These are phyloP conservation scores for Sorex araneus DNA, from an alignment of 2,113 vertebrate genomes.

Conservation along the genomic window DNA sequence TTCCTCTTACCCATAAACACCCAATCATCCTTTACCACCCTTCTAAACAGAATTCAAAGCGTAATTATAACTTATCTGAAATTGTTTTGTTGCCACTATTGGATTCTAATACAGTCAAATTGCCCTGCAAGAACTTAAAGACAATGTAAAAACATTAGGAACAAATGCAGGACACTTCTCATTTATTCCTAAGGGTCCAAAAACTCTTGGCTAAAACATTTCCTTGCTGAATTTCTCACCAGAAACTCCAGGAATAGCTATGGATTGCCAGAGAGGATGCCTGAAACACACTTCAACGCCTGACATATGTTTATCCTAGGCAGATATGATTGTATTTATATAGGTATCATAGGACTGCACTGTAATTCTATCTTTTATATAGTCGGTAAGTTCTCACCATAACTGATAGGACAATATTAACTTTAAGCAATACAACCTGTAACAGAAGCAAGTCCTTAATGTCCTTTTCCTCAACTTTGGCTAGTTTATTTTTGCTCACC, in stretches of 20 bases:
- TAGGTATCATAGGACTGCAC: background rate
- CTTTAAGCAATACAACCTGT: background rate
- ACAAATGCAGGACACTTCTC: accelerated
- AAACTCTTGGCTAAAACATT: background rate
- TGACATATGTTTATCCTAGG: background rate
- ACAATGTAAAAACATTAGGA: background rate
- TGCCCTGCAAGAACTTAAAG: background rate
- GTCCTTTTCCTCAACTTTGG: background rate
- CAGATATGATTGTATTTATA: background rate
- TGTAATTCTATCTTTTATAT: background rate
- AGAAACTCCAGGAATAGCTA: background rate
- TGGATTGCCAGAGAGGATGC: background rate
- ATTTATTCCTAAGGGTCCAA: background rate
- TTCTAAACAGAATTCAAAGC: background rate
- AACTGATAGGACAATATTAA: background rate
- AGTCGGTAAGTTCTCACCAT: background rate
- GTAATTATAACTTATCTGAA: slow-evolving; percentile 10
- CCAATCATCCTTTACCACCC: background rate
- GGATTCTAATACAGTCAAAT: background rate
- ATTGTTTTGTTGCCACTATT: background rate
- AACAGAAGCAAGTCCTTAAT: background rate
- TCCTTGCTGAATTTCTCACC: slow-evolving; percentile 10
- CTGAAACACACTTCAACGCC: accelerated
- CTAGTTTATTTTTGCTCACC: background rate
- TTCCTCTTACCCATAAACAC: background rate